Percentiles rank a stretch among this genome's conserved stretches.
These are phyloP conservation scores for Tor tambroides DNA, from an alignment of 2,113 vertebrate species.

Conservation along the genomic window DNA sequence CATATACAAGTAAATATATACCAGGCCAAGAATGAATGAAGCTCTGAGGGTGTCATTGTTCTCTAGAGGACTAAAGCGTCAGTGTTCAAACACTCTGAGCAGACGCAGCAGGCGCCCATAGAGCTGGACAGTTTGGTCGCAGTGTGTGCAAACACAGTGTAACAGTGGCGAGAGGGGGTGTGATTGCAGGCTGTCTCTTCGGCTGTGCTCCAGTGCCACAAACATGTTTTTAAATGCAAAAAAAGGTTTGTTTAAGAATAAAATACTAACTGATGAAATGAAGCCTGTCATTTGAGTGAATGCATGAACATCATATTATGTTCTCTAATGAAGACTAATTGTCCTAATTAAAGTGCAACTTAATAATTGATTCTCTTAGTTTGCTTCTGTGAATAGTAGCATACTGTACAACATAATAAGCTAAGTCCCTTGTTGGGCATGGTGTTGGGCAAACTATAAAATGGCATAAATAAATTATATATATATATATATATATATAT, in stretches of 20 bases:
- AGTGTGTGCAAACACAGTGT: constrained; percentile 38
- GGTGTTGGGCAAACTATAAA: background rate
- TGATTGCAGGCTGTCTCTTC: constrained; percentile 8
- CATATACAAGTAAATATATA: background rate
- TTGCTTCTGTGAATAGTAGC: too few relatives aligned
- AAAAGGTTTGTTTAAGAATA: background rate
- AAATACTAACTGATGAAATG: background rate
- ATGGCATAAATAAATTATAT: background rate
- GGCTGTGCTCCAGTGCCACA: background rate
- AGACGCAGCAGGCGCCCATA: background rate
- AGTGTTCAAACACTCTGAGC: background rate
- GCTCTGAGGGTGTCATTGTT: background rate
- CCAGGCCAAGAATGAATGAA: background rate
- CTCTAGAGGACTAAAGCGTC: background rate
- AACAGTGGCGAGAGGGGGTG: background rate
- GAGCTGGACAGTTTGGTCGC: constrained; percentile 44
- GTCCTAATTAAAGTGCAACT: background rate
- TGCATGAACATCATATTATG: background rate
- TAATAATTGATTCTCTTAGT: background rate
- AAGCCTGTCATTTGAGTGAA: background rate
- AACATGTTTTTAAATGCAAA: background rate
- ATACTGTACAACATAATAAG: too few relatives aligned
- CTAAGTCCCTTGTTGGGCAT: background rate
- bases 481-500: background rate
- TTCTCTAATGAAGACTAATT: background rate